These are phyloP conservation scores for Indri indri DNA, from an alignment of 2,113 vertebrate genomes.

Conservation along the genomic window DNA sequence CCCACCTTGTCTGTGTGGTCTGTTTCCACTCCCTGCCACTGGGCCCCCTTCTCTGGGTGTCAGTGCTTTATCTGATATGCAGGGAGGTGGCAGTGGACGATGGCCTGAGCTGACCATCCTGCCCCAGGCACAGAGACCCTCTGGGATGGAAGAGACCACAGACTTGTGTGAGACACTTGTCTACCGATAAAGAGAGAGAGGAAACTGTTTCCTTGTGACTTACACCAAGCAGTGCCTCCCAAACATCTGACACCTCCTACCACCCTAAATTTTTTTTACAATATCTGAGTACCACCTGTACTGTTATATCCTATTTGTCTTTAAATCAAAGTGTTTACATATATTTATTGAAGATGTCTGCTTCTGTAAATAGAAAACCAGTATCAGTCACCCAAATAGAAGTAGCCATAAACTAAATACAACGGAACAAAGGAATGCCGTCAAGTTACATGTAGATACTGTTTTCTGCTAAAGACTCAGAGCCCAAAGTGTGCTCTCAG, in stretches of 20 bases:
- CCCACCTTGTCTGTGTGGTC: background rate
- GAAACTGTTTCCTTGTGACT: background rate
- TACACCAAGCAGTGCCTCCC: background rate
- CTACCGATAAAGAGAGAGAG: background rate
- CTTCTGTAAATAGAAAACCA: background rate
- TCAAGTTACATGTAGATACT: background rate
- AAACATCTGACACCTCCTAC: background rate
- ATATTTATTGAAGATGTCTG: slow-evolving; percentile 23
- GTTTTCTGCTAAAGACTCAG: background rate
- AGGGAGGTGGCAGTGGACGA: background rate
- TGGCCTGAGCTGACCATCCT: background rate
- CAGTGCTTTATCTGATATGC: background rate
- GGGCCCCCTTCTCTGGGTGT: background rate
- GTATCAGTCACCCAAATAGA: background rate
- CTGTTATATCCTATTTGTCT: slow-evolving; percentile 8
- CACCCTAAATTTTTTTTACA: no score
- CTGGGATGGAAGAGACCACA: background rate
- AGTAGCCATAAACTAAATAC: slow-evolving; percentile 9
- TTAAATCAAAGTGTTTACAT: background rate
- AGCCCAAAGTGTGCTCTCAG: background rate
- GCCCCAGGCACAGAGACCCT: background rate
- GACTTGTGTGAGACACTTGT: background rate
- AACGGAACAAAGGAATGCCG: background rate
- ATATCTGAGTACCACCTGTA: no score
- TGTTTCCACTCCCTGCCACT: background rate